Percentiles rank a stretch among this genome's conserved stretches.
Conservation (phyloP, 2,797 vertebrate genomes). For the Mus spretus region DNA sequence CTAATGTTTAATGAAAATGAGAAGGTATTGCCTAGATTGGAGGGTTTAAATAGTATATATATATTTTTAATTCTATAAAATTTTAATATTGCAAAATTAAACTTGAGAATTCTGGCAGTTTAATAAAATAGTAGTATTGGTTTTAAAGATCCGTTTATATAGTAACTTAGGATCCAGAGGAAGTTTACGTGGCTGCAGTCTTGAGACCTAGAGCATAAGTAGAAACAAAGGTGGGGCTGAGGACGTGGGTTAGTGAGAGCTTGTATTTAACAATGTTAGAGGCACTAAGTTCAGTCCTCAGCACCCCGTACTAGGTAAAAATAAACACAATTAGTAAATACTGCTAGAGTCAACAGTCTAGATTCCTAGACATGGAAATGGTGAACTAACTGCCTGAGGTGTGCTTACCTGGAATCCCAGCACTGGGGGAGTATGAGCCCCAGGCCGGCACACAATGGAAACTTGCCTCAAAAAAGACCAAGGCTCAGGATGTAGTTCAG, state of each 20-base stretch:
- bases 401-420: neutral
- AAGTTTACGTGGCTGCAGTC: conserved; percentile 41
- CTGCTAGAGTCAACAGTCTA: conserved; percentile 31
- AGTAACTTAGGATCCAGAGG: conserved; percentile 38
- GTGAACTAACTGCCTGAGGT: neutral
- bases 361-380: conserved; percentile 49
- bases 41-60: conserved; percentile 41
- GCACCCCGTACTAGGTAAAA: neutral
- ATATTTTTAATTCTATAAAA: conserved; percentile 7
- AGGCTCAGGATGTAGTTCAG: neutral
- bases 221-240: neutral
- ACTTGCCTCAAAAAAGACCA: neutral
- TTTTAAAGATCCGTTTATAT: conserved; percentile 43
- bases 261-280: neutral
- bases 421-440: neutral
- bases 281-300: neutral
- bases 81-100: conserved; percentile 56
- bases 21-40: conserved; percentile 19
- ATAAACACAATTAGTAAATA: neutral
- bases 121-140: conserved; percentile 29
- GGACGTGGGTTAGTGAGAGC: neutral
- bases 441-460: neutral
- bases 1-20: conserved; percentile 35
- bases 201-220: conserved; percentile 55
- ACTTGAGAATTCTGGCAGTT: conserved; percentile 53